Conservation (phyloP, 2,113 vertebrate genomes). For the Origma solitaria region DNA sequence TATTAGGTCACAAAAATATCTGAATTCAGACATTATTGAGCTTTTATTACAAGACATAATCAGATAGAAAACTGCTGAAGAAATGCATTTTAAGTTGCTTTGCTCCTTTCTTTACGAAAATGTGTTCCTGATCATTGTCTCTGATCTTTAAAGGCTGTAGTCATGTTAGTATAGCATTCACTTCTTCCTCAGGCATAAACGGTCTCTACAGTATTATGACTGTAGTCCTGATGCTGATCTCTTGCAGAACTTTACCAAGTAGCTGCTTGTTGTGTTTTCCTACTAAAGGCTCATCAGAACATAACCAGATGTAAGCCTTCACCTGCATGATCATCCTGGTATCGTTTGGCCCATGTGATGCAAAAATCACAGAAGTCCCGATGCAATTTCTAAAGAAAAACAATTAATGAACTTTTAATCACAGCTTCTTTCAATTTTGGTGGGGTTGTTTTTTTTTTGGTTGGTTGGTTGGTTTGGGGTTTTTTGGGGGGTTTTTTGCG, state of each 20-base stretch:
- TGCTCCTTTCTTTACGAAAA: conserved; percentile 27
- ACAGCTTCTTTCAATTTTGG: not conserved
- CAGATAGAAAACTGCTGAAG: not conserved
- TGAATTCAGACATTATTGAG: not conserved
- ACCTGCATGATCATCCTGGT: not conserved
- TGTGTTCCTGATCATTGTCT: not conserved
- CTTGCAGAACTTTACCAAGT: not conserved
- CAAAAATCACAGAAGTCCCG: not conserved
- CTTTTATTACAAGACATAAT: conserved; percentile 20
- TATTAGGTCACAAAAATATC: not conserved
- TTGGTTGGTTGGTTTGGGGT: no score
- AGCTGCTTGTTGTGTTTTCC: not conserved
- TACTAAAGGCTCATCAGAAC: not conserved
- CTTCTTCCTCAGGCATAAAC: not conserved
- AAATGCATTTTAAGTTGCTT: conserved; percentile 26
- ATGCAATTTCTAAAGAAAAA: not conserved
- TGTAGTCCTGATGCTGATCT: not conserved
- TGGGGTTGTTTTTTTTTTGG: no score
- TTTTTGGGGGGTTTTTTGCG: no score
- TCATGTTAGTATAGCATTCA: not conserved
- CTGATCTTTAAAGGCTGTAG: not conserved
- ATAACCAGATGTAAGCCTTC: not conserved
- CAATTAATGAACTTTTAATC: not conserved
- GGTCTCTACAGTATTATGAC: not conserved
- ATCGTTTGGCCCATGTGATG: fast-evolving